Conservation (phyloP, 2,113 vertebrate genomes). For the Antechinus flavipes region DNA sequence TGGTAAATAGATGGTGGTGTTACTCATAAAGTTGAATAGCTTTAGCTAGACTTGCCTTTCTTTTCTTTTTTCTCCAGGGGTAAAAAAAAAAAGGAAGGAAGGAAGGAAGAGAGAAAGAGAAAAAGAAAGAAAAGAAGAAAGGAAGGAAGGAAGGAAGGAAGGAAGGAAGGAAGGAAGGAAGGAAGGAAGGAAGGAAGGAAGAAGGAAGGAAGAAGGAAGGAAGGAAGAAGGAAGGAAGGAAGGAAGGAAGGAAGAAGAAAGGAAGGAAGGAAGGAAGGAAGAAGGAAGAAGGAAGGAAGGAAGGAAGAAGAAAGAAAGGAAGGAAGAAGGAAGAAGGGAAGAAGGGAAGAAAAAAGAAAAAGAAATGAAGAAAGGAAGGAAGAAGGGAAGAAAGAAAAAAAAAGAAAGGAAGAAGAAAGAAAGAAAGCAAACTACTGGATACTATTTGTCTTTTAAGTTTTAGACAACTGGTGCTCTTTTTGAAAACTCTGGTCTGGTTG, state of each 20-base stretch:
- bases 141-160: not conserved
- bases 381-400: too few relatives aligned
- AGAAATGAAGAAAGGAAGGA: too few relatives aligned
- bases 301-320: not conserved
- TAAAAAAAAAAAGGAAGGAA: conserved; percentile 13
- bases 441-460: not conserved
- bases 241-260: too few relatives aligned
- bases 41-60: not conserved
- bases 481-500: not conserved
- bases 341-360: too few relatives aligned
- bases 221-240: too few relatives aligned
- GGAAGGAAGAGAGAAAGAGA: conserved; percentile 1
- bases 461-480: not conserved
- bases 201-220: too few relatives aligned
- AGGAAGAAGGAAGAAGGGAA: not conserved
- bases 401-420: too few relatives aligned
- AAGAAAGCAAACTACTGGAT: not conserved
- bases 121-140: not conserved
- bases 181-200: too few relatives aligned
- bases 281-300: not conserved
- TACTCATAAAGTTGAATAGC: not conserved
- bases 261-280: too few relatives aligned
- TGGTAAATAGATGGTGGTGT: not conserved
- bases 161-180: not conserved
- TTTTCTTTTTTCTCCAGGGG: conserved; percentile 14